Base-by-base conservation (phyloP, 2,797 vertebrate species). In the Florisuga fusca region DNA sequence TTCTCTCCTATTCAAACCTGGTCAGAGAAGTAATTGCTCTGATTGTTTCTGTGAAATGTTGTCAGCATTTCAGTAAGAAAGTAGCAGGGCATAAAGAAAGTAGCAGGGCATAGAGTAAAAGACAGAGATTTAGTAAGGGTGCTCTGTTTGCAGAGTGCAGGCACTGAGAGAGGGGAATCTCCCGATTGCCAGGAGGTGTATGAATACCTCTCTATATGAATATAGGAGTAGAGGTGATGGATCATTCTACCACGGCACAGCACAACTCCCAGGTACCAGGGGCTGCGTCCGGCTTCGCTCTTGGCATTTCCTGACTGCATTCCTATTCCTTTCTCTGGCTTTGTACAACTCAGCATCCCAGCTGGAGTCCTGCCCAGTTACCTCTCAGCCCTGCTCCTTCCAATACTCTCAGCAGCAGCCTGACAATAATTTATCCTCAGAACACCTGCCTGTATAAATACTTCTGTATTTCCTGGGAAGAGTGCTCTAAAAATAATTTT, bases 71-170 rank as follows among this genome's bases (percentile, higher is more conserved):
- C 46, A 15, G 23, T 26, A 2, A 89, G 26, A 83, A 26, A 36
- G n/a, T 19, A 75, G n/a, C 20, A 51, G 46, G 66, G 73, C 92
- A 90, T 34, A 58, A 90, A 93, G 59, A 82, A 58, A 82, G 72
- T 59, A 83, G 36, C 14, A 74, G 41, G 41, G 45, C 54, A 90
- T 18, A 61, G 31, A 41, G 62, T n/a, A 84, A 72, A 90, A 86
- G 36, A 81, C 1, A 1, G 7, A 90, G 36, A 9, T 16, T 62
- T 68, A 69, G 19, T 38, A 68, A 75, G 46, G 43, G 66, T 29
- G 6, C 10, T 62, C 27, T 77, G 41, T 74, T 67, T 64, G 23
- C 29, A 62, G 3, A 2, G 23, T n/a, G 5, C 21, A 66, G 58
- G 29, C 72, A 93, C 78, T 4, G 9, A 10, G 38, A 81, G 34